phyloP scores from a whole-genome alignment of 23 tunicate species.

The Clavelina lepadiformis region DNA sequence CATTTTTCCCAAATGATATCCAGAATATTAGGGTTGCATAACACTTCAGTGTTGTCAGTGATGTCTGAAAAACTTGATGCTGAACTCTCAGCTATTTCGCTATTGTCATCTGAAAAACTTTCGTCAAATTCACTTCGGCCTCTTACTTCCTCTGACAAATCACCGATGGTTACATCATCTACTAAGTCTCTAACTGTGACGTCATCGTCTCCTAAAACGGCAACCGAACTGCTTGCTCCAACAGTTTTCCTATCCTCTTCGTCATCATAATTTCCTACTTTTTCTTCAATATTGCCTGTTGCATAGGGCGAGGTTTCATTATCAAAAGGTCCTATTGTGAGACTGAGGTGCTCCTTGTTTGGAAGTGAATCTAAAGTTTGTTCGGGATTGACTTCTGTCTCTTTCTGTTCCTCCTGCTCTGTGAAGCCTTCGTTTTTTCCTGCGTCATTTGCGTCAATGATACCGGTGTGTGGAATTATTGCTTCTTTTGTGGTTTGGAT shows the following conservation, averaged over 20 bases:
- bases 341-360: too few relatives aligned
- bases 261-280: slow-evolving; percentile 20
- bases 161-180: slow-evolving; percentile 5
- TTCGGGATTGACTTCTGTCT: too few relatives aligned
- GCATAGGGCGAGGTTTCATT: not conserved
- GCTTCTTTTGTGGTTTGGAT: slow-evolving; percentile 25
- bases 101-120: slow-evolving; percentile 3
- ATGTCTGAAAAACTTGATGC: slow-evolving; percentile 48
- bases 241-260: slow-evolving; percentile 41
- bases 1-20: slow-evolving; percentile 57
- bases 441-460: too few relatives aligned
- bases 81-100: slow-evolving; percentile 13
- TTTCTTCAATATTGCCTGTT: slow-evolving; percentile 18
- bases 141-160: not conserved
- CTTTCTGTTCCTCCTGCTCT: too few relatives aligned
- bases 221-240: slow-evolving; percentile 24
- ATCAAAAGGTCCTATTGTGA: not conserved
- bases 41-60: slow-evolving; percentile 72
- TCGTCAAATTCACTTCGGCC: not conserved
- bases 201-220: slow-evolving; percentile 32
- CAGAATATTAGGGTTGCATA: slow-evolving; percentile 57
- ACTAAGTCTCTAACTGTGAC: slow-evolving; percentile 12
- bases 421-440: too few relatives aligned
- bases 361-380: too few relatives aligned
- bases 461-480: too few relatives aligned